Evolutionary conservation across 2,113 vertebrate species (phyloP).

Genomic region (Fulica atra): DNA sequence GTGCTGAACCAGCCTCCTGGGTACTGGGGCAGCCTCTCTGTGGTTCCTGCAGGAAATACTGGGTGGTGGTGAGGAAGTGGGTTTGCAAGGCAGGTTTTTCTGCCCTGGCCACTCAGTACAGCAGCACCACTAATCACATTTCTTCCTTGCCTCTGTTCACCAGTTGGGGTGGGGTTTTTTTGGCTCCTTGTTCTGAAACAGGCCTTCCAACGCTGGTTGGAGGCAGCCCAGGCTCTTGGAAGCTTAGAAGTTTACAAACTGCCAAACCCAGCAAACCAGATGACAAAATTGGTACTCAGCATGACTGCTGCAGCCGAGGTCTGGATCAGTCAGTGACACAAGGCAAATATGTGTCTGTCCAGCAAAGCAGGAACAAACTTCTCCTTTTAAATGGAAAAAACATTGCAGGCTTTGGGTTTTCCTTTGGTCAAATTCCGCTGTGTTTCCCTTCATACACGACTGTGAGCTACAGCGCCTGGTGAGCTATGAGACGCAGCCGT

Average conservation of each 20-base stretch:
- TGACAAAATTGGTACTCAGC: accelerated
- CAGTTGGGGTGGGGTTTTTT: neutral
- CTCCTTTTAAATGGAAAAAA: neutral
- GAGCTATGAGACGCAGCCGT: accelerated
- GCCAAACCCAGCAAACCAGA: neutral
- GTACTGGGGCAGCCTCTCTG: neutral
- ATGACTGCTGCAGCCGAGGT: neutral
- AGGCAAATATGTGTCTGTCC: neutral
- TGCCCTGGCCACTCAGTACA: neutral
- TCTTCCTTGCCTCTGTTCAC: neutral
- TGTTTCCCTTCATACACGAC: neutral
- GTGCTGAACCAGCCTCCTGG: accelerated
- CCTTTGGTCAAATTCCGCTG: neutral
- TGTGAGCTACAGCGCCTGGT: neutral
- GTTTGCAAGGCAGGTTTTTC: neutral
- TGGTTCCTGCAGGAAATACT: neutral
- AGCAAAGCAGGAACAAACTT: neutral
- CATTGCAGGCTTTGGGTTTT: neutral
- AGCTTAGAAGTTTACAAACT: neutral
- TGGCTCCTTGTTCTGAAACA: neutral
- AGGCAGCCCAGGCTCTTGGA: neutral
- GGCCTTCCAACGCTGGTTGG: neutral
- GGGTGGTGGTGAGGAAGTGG: neutral
- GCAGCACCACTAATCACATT: neutral
- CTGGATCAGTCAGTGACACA: accelerated